These are phyloP conservation scores for Labroides dimidiatus DNA, from an alignment of 2,797 vertebrate species.

Conservation along the genomic window DNA sequence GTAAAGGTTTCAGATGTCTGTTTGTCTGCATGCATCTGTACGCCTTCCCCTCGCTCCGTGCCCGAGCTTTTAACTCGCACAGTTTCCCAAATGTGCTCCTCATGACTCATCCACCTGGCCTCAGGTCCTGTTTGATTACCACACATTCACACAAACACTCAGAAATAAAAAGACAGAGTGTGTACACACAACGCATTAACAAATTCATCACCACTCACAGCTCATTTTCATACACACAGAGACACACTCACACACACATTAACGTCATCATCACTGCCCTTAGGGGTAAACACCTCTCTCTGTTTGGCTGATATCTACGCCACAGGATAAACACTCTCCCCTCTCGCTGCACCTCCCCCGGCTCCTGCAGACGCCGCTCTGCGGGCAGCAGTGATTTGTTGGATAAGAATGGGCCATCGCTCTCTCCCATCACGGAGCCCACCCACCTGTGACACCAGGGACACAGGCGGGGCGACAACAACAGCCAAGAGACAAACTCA, in stretches of 20 bases:
- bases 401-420: constrained; percentile 61
- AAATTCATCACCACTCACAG: constrained; percentile 43
- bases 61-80: constrained; percentile 16
- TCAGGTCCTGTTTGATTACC: constrained; percentile 49
- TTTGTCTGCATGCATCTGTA: too few species aligned
- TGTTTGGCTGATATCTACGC: constrained; percentile 69
- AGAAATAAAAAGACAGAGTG: constrained; percentile 26
- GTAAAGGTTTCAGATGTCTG: constrained; percentile 27
- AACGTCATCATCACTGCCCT: constrained; percentile 50
- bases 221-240: constrained; percentile 10
- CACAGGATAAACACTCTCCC: constrained; percentile 67
- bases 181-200: constrained; percentile 18
- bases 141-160: constrained; percentile 30
- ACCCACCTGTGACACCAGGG: constrained; percentile 51
- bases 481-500: constrained; percentile 4
- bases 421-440: constrained; percentile 66
- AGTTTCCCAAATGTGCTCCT: constrained; percentile 36
- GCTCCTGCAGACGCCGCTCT: constrained; percentile 60
- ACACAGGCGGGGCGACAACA: constrained; percentile 48
- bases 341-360: constrained; percentile 32
- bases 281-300: constrained; percentile 69
- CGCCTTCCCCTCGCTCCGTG: constrained; percentile 9
- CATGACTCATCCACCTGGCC: constrained; percentile 56
- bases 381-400: constrained; percentile 70
- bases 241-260: constrained; percentile 31